Evolutionary conservation across 1,140 invertebrate species (phyloP), one percentile per base, ranked within the genome.

Genomic region (Lasioglossum albipes): DNA sequence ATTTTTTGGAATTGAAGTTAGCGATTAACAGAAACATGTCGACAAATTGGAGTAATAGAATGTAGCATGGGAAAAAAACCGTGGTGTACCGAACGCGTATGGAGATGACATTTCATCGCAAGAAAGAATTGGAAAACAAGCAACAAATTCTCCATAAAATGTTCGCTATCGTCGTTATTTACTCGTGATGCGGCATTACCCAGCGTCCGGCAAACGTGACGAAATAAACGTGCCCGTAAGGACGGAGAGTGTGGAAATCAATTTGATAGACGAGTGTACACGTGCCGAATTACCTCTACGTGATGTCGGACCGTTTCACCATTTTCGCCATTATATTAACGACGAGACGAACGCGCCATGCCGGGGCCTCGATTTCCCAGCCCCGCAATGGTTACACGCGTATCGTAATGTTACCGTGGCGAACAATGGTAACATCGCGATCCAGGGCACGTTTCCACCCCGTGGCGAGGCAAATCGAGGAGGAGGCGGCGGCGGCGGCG

Each of bases 211-310:
- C 54, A 74, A 86, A 81, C 77, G 84, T 75, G 74, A 66, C 76
- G 69, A 77, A 76, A 81, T 86, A 86, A 87, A 86, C 81, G 85
- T 79, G 75, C 42, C 71, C n/a, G 73, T 81, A 84, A 86, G 85
- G 86, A 82, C 82, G 84, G 86, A 84, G 88, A 87, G 86, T 87
- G 91, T 91, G 89, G 89, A 93, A 93, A 93, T 93, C 92, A 93
- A 93, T 93, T 93, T 93, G 91, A 91, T 91, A 90, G 93, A 89
- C 88, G 90, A 91, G 89, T 84, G 84, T 91, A 91, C 89, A 91
- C 93, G 93, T 93, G 93, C 91, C 89, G 90, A 93, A 93, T 93
- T 93, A 93, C 92, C 93, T 93, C 91, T 93, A 93, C 93, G 93
- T 93, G 93, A 93, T 92, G 90, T 92, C 91, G 90, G 89, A 83